phyloP scores from a whole-genome alignment of 2,888 invertebrate genomes.

The Antitype chi region DNA sequence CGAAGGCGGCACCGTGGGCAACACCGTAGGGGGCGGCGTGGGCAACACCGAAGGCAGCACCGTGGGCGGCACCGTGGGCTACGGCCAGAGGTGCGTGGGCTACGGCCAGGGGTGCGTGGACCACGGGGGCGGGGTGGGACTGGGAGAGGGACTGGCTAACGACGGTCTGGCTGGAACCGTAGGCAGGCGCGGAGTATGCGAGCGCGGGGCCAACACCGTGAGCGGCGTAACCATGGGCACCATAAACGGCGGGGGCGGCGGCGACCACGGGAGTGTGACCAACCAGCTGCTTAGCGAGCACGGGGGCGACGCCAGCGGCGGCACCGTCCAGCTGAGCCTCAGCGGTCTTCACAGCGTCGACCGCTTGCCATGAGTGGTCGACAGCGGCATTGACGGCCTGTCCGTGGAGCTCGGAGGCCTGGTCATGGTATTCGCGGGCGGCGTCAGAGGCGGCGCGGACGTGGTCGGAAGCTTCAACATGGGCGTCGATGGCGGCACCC shows the following conservation, averaged over 20 bases:
- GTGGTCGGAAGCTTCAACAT: conserved; percentile 86
- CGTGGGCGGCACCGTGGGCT: conserved; percentile 71
- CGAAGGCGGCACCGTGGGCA: conserved; percentile 74
- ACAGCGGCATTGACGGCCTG: conserved; percentile 88
- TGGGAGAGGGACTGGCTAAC: conserved; percentile 83
- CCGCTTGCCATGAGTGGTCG: conserved; percentile 87
- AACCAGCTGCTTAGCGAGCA: conserved; percentile 85
- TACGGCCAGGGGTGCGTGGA: conserved; percentile 70
- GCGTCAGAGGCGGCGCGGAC: conserved; percentile 86
- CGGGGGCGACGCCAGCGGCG: conserved; percentile 86
- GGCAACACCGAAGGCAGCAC: conserved; percentile 74
- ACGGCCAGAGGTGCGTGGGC: conserved; percentile 78
- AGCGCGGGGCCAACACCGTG: conserved; percentile 69
- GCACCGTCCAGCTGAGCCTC: conserved; percentile 87
- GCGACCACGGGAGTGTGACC: conserved; percentile 77
- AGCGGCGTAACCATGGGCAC: conserved; percentile 66
- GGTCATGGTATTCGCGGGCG: conserved; percentile 86
- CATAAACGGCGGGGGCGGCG: conserved; percentile 61
- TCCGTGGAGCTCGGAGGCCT: conserved; percentile 86
- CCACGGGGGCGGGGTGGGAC: conserved; percentile 82
- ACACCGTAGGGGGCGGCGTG: conserved; percentile 73
- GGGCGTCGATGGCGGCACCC: conserved; percentile 87
- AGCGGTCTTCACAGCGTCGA: conserved; percentile 86
- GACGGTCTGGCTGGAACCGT: conserved; percentile 79
- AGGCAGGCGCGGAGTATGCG: conserved; percentile 69